phyloP scores from a whole-genome alignment of 92 coral and sea anemone species.

The Epizoanthus scotinus region DNA sequence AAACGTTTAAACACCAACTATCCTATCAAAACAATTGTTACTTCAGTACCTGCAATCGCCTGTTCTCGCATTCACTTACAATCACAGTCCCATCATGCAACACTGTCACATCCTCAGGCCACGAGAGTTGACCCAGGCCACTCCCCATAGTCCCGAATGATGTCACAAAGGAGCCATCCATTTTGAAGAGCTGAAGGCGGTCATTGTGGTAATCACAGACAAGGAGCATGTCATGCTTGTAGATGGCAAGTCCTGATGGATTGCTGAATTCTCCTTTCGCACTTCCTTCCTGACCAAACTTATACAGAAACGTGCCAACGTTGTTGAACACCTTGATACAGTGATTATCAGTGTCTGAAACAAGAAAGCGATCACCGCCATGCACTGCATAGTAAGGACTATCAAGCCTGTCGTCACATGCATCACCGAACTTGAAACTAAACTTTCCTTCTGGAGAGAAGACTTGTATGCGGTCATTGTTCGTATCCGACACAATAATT shows the following conservation, averaged over 20 bases:
- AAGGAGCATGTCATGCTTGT: conserved; percentile 26
- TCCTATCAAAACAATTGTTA: neutral
- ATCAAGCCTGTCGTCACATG: conserved; percentile 4
- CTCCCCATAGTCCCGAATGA: conserved; percentile 42
- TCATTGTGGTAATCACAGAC: conserved; percentile 47
- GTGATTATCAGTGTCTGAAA: conserved; percentile 44
- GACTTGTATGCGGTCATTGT: conserved; percentile 41
- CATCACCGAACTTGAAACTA: conserved; percentile 26
- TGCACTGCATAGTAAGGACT: conserved; percentile 34
- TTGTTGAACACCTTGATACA: conserved; percentile 36
- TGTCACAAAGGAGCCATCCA: conserved; percentile 42
- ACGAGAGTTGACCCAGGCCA: conserved; percentile 34
- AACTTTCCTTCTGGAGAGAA: conserved; percentile 27
- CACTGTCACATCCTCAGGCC: conserved; percentile 40
- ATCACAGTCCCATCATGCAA: conserved; percentile 38
- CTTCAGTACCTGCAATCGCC: conserved; percentile 35
- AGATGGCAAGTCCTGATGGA: conserved; percentile 39
- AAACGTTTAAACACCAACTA: neutral
- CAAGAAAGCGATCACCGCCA: conserved; percentile 18
- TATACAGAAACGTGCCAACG: conserved; percentile 19
- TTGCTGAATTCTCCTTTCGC: conserved; percentile 24
- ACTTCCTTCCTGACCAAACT: conserved; percentile 42
- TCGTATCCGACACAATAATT: conserved; percentile 32
- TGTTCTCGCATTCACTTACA: conserved; percentile 37
- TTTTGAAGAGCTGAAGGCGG: conserved; percentile 36